phyloP scores from a whole-genome alignment of 2,797 vertebrate species.

The Natrix natrix region DNA sequence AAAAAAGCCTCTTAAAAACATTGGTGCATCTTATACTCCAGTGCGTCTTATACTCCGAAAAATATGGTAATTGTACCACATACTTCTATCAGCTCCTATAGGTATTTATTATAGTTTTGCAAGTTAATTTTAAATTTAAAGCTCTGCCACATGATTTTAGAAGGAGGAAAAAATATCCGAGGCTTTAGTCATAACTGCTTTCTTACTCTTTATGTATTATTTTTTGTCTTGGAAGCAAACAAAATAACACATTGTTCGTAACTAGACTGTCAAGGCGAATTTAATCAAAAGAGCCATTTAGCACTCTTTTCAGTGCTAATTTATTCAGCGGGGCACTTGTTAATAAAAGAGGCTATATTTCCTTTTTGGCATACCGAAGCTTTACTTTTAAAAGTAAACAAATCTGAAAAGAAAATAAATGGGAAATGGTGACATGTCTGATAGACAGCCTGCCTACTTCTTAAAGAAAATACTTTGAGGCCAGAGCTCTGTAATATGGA shows the following conservation, averaged over 20 bases:
- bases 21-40: too few relatives aligned
- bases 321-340: constrained; percentile 25
- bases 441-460: constrained; percentile 37
- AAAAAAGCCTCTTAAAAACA: too few relatives aligned
- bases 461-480: constrained; percentile 18
- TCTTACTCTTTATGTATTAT: constrained; percentile 35
- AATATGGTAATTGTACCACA: constrained; percentile 18
- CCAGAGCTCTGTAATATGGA: background rate
- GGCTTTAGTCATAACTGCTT: constrained; percentile 46
- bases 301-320: background rate
- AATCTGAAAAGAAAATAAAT: background rate
- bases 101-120: constrained; percentile 64
- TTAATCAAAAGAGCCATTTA: background rate
- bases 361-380: background rate
- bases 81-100: constrained; percentile 46
- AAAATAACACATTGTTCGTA: constrained; percentile 41
- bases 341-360: constrained; percentile 15
- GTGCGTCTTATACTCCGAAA: too few relatives aligned
- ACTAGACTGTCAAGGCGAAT: constrained; percentile 42
- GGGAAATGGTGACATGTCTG: constrained; percentile 36
- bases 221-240: constrained; percentile 23
- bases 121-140: constrained; percentile 67
- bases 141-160: constrained; percentile 57
- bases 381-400: constrained; percentile 18
- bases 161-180: constrained; percentile 39